These are phyloP conservation scores for Gila orcuttii DNA, from an alignment of 2,113 vertebrate genomes.

Conservation along the genomic window DNA sequence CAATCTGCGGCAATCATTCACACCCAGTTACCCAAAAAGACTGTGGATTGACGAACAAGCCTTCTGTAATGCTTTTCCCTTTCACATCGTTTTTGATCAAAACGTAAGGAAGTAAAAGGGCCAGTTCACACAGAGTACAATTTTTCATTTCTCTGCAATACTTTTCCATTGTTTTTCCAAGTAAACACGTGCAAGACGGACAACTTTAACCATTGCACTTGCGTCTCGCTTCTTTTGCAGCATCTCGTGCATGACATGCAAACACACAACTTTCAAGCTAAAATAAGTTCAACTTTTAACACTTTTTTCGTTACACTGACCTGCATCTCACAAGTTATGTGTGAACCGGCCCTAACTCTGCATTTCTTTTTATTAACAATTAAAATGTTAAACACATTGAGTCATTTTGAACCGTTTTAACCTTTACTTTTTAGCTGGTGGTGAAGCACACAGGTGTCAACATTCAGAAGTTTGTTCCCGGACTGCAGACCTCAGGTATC, in stretches of 20 bases:
- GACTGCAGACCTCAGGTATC: constrained; percentile 66
- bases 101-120: constrained; percentile 63
- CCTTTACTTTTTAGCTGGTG: constrained; percentile 65
- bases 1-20: constrained; percentile 61
- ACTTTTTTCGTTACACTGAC: no score
- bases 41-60: constrained; percentile 75
- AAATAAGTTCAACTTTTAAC: no score
- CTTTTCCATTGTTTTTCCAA: no score
- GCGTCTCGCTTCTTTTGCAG: no score
- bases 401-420: not conserved
- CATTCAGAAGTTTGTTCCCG: constrained; percentile 78
- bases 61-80: constrained; percentile 80
- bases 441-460: constrained; percentile 78
- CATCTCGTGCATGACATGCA: no score
- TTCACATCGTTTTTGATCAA: constrained; percentile 78
- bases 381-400: not conserved
- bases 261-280: no score
- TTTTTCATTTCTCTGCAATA: no score
- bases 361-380: not conserved
- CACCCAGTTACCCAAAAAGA: constrained; percentile 71
- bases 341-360: no score
- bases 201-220: no score
- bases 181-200: no score
- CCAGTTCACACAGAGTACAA: no score
- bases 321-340: no score